These are phyloP conservation scores for Phalacrocorax carbo DNA, from an alignment of 2,113 vertebrate genomes.

Conservation along the genomic window DNA sequence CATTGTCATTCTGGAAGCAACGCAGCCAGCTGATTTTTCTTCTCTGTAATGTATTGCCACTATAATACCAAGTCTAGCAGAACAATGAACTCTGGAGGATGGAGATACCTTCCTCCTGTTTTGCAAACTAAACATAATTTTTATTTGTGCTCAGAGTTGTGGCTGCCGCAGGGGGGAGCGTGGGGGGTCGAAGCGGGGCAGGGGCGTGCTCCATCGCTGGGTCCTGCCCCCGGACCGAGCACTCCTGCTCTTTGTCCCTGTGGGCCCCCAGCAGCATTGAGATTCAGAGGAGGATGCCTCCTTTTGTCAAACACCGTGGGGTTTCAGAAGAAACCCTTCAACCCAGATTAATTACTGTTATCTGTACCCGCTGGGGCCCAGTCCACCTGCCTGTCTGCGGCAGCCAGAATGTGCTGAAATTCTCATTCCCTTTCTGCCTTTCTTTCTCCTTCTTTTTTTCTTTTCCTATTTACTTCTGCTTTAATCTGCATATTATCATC, in stretches of 20 bases:
- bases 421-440: not conserved
- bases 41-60: slow-evolving; percentile 46
- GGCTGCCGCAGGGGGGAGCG: not conserved
- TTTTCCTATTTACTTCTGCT: slow-evolving; percentile 67
- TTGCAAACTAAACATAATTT: slow-evolving; percentile 69
- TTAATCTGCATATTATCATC: slow-evolving; percentile 82
- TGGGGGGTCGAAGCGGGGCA: fast-evolving
- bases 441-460: not conserved
- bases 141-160: slow-evolving; percentile 26
- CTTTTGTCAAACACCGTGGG: not conserved
- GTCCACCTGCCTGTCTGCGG: slow-evolving; percentile 30
- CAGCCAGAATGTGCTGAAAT: not conserved
- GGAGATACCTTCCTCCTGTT: slow-evolving; percentile 48
- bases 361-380: not conserved
- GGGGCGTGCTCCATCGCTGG: too few species aligned
- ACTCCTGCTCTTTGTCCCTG: not conserved
- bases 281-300: not conserved
- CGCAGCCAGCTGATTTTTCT: slow-evolving; percentile 34
- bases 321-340: slow-evolving; percentile 32
- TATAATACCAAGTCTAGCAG: slow-evolving; percentile 61
- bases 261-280: not conserved
- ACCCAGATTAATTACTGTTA: slow-evolving; percentile 58
- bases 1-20: slow-evolving; percentile 27
- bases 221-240: not conserved
- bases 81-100: slow-evolving; percentile 65